phyloP scores from a whole-genome alignment of 2,797 vertebrate genomes.

The Xiphorhynchus erythropygius region DNA sequence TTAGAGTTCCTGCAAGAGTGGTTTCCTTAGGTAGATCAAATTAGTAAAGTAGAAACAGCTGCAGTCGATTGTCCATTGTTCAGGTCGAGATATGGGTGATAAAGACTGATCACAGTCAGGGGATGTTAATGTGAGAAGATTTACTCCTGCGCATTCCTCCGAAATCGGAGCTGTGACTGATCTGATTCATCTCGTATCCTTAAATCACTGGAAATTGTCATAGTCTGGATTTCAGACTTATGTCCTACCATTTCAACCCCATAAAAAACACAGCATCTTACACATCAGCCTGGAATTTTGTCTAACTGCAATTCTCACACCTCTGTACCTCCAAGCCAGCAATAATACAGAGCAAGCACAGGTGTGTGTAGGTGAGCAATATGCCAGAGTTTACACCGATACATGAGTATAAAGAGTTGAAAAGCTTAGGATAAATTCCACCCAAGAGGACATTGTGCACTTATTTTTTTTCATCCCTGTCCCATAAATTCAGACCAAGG shows the following conservation, averaged over 20 bases:
- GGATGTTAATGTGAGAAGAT: conserved; percentile 66
- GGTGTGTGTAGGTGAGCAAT: background rate
- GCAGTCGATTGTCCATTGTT: conserved; percentile 53
- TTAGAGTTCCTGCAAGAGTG: conserved; percentile 65
- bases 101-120: conserved; percentile 65
- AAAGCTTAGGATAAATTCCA: conserved; percentile 23
- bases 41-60: conserved; percentile 70
- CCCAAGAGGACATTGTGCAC: background rate
- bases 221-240: background rate
- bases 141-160: conserved; percentile 35
- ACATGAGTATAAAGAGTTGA: background rate
- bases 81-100: conserved; percentile 36
- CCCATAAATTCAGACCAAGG: background rate
- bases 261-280: background rate
- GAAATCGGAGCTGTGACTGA: conserved; percentile 50
- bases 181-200: conserved; percentile 40
- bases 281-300: conserved; percentile 1
- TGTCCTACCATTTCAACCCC: background rate
- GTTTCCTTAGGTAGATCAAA: conserved; percentile 62
- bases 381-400: background rate
- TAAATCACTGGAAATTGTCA: conserved; percentile 57
- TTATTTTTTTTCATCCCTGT: background rate
- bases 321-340: background rate
- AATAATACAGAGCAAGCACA: background rate
- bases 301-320: background rate